Conservation (phyloP, 2,888 invertebrate species). For the Eupithecia centaureata region DNA sequence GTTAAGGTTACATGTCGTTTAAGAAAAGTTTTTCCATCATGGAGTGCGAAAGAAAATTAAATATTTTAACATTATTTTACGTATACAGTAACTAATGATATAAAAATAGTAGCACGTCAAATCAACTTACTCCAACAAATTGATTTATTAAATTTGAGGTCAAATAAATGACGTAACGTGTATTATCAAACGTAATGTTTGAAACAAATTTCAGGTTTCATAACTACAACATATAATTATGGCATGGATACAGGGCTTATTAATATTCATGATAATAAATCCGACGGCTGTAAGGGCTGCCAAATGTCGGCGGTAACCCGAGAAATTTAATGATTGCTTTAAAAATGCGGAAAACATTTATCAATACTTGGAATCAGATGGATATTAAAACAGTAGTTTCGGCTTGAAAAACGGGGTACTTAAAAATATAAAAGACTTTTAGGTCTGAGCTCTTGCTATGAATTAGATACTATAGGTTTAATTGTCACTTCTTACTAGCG, state of each 20-base stretch:
- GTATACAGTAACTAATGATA: no score
- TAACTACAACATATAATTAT: constrained; percentile 18
- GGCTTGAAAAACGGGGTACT: not conserved
- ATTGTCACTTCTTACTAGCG: no score
- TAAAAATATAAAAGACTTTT: not conserved
- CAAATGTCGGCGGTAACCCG: constrained; percentile 17
- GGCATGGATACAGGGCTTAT: constrained; percentile 11
- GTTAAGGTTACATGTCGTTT: no score
- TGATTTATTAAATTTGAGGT: not conserved
- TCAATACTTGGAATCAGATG: constrained; percentile 7
- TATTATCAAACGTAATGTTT: not conserved
- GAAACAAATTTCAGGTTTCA: not conserved
- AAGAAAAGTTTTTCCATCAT: no score
- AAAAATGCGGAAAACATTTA: constrained; percentile 6
- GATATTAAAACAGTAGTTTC: not conserved
- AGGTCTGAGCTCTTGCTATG: not conserved
- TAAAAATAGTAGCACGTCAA: no score
- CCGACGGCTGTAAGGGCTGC: constrained; percentile 13
- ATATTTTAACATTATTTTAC: no score
- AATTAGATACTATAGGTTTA: no score
- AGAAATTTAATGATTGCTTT: constrained; percentile 11
- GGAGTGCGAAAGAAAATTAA: no score
- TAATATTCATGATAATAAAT: constrained; percentile 26
- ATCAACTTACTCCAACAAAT: not conserved
- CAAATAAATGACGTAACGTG: not conserved